Percentiles rank a stretch among this genome's conserved stretches.
These are phyloP conservation scores for Matsumyia berberina DNA, from an alignment of 2,888 invertebrate species.

Conservation along the genomic window DNA sequence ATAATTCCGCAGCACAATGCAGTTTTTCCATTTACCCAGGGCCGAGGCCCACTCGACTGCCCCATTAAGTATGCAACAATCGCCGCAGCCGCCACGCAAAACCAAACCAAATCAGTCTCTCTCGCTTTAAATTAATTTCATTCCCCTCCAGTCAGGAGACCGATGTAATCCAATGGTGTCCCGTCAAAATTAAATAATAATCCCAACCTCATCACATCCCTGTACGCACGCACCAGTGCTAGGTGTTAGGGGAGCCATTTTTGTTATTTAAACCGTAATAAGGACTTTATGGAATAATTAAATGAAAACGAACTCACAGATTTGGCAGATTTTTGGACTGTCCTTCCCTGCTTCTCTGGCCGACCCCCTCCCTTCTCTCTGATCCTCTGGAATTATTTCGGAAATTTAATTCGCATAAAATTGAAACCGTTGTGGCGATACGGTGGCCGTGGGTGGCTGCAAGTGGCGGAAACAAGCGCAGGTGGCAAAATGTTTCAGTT, in stretches of 20 bases:
- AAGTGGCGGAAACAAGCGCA: background rate
- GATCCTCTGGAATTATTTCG: slow-evolving; percentile 1
- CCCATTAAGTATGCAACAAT: slow-evolving; percentile 25
- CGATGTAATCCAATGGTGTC: slow-evolving; percentile 16
- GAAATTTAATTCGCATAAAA: slow-evolving; percentile 55
- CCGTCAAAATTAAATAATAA: slow-evolving; percentile 56
- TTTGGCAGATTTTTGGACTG: slow-evolving; percentile 31
- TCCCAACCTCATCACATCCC: slow-evolving; percentile 8
- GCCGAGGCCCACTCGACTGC: slow-evolving; percentile 3
- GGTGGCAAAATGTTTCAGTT: slow-evolving; percentile 1
- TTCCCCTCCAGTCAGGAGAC: background rate
- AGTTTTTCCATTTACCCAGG: background rate
- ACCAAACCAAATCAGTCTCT: slow-evolving; percentile 4
- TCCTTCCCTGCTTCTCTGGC: too few species aligned
- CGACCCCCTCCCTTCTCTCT: too few species aligned
- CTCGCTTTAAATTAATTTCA: slow-evolving; percentile 14
- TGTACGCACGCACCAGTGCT: background rate
- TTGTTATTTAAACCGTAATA: slow-evolving; percentile 56
- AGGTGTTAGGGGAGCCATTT: slow-evolving; percentile 17
- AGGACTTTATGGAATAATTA: slow-evolving; percentile 47
- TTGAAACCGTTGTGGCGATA: slow-evolving; percentile 40
- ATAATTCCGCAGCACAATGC: slow-evolving; percentile 8
- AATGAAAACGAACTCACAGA: slow-evolving; percentile 56
- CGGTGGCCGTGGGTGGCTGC: background rate
- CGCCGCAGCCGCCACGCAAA: background rate